A percentile compares a stretch with the other conserved stretches of the same genome.
Conservation (phyloP, 2,113 vertebrate species). For the Forbesichthys agassizii region DNA sequence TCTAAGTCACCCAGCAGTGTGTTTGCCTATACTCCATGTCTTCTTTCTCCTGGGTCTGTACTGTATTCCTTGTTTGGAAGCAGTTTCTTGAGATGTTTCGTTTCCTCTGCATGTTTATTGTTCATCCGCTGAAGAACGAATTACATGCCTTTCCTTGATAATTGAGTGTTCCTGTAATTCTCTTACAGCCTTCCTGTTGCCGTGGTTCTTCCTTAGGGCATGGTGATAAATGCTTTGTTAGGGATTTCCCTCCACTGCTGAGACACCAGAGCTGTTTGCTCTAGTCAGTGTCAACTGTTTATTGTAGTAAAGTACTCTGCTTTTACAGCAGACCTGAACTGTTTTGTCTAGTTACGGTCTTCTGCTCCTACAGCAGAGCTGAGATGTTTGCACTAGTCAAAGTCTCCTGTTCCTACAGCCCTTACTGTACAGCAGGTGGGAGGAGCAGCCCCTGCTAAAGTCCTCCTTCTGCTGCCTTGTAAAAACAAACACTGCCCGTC, state of each 20-base stretch:
- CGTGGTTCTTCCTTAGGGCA: background rate
- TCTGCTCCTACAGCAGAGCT: too few species aligned
- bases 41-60: background rate
- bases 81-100: conserved; percentile 10
- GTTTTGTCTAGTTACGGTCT: too few species aligned
- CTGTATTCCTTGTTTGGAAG: conserved; percentile 8
- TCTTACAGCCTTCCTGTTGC: conserved; percentile 9
- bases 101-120: conserved; percentile 6
- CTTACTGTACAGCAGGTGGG: conserved; percentile 36
- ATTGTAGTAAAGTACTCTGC: too few species aligned
- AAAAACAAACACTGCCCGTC: conserved; percentile 5
- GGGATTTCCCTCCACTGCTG: conserved; percentile 9
- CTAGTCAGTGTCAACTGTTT: too few species aligned
- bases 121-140: conserved; percentile 15
- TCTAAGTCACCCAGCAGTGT: background rate
- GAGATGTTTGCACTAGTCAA: too few species aligned
- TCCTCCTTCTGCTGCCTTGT: conserved; percentile 37
- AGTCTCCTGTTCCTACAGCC: too few species aligned
- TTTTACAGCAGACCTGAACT: too few species aligned
- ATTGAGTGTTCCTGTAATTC: conserved; percentile 3
- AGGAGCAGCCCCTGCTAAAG: conserved; percentile 43
- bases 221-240: background rate
- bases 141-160: conserved; percentile 13
- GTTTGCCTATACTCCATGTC: background rate
- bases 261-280: background rate